These are phyloP conservation scores for Drosophila quasianomalipes DNA, from an alignment of 2,888 invertebrate genomes.

Conservation along the genomic window DNA sequence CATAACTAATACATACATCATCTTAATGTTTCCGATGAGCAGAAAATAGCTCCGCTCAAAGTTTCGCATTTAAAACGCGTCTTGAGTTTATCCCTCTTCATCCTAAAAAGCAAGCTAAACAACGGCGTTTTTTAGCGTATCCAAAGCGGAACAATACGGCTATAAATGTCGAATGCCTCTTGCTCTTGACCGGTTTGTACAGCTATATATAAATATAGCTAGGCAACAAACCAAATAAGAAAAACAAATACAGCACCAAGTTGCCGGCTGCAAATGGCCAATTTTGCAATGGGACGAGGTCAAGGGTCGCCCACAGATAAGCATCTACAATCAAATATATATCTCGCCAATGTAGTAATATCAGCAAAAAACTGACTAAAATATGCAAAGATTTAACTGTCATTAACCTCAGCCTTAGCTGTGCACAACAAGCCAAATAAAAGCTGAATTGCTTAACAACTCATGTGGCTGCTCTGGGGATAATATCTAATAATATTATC, in stretches of 20 bases:
- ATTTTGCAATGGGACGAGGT: slow-evolving; percentile 75
- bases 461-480: slow-evolving; percentile 41
- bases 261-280: slow-evolving; percentile 56
- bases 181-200: slow-evolving; percentile 78
- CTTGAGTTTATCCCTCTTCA: neutral
- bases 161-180: slow-evolving; percentile 55
- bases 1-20: slow-evolving; percentile 36
- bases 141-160: slow-evolving; percentile 50
- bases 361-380: slow-evolving; percentile 10
- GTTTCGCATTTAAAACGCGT: slow-evolving; percentile 43
- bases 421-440: slow-evolving; percentile 14
- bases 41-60: slow-evolving; percentile 45
- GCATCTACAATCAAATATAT: slow-evolving; percentile 44
- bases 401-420: slow-evolving; percentile 54
- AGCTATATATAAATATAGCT: slow-evolving; percentile 56
- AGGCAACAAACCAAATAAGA: slow-evolving; percentile 6
- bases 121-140: slow-evolving; percentile 56
- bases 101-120: slow-evolving; percentile 23
- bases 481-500: slow-evolving; percentile 53
- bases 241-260: slow-evolving; percentile 34
- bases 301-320: slow-evolving; percentile 58
- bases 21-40: slow-evolving; percentile 22
- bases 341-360: slow-evolving; percentile 41
- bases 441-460: slow-evolving; percentile 32
- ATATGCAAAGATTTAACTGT: slow-evolving; percentile 40